Conservation (phyloP, 1,140 invertebrate genomes). For the Hermetia illucens region DNA sequence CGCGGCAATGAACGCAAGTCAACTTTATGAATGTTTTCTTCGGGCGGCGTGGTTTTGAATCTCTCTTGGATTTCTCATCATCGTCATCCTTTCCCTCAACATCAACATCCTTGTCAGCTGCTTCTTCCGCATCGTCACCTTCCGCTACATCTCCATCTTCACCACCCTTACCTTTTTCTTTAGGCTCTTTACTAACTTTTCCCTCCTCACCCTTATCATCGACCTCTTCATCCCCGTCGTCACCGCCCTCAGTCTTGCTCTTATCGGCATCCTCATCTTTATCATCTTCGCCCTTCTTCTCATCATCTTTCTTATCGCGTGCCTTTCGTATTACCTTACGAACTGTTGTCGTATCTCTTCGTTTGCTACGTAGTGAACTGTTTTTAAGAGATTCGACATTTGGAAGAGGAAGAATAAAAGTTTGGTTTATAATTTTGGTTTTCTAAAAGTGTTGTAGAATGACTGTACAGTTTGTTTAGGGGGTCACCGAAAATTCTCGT, state of each 20-base stretch:
- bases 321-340: constrained; percentile 10
- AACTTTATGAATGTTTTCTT: constrained; percentile 46
- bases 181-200: constrained; percentile 26
- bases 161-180: constrained; percentile 28
- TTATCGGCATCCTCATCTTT: constrained; percentile 8
- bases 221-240: constrained; percentile 29
- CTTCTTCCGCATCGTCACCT: constrained; percentile 31
- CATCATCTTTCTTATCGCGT: constrained; percentile 17
- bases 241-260: constrained; percentile 21
- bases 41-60: constrained; percentile 9
- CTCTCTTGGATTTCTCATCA: constrained; percentile 11
- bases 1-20: constrained; percentile 56
- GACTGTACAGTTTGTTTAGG: too few relatives aligned
- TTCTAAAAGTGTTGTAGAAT: too few relatives aligned
- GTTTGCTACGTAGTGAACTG: too few relatives aligned
- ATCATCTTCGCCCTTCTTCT: constrained; percentile 5
- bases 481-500: too few relatives aligned
- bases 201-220: constrained; percentile 19
- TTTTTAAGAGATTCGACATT: too few relatives aligned
- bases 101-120: constrained; percentile 31
- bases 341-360: too few relatives aligned
- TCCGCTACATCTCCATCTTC: constrained; percentile 26
- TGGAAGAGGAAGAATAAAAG: too few relatives aligned
- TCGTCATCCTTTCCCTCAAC: constrained; percentile 14
- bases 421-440: too few relatives aligned